phyloP scores from a whole-genome alignment of 2,888 invertebrate species.

The Parnassius orleans region DNA sequence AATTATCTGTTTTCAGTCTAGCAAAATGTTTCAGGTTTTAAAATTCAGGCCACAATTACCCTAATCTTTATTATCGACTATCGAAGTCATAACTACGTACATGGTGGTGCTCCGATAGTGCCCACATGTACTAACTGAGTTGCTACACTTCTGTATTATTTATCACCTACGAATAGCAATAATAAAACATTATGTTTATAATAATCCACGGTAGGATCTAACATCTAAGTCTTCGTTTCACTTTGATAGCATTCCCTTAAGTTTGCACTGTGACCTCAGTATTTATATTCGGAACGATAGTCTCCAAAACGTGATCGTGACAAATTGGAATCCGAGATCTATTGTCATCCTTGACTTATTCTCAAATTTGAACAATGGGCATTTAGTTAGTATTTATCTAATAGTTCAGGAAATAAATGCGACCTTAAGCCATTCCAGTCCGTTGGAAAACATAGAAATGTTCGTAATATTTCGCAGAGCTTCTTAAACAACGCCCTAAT shows the following conservation, averaged over 20 bases:
- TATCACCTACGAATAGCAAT: conserved; percentile 20
- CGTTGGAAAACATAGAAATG: conserved; percentile 17
- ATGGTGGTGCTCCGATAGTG: conserved; percentile 56
- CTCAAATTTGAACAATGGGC: conserved; percentile 59
- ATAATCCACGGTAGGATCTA: conserved; percentile 17
- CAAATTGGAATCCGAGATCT: conserved; percentile 64
- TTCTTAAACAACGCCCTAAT: not conserved
- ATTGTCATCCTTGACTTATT: conserved; percentile 68
- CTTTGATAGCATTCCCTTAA: conserved; percentile 53
- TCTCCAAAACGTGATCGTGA: conserved; percentile 65
- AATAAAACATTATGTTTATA: conserved; percentile 12
- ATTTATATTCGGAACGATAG: conserved; percentile 42
- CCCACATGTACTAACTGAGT: conserved; percentile 56
- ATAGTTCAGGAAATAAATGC: conserved; percentile 45
- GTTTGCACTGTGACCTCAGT: conserved; percentile 52
- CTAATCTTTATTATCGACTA: conserved; percentile 35
- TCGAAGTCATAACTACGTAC: conserved; percentile 37
- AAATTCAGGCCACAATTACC: conserved; percentile 40
- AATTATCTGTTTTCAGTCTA: no score
- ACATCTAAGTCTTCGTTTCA: conserved; percentile 25
- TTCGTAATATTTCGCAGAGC: conserved; percentile 2
- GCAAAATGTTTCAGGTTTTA: conserved; percentile 16
- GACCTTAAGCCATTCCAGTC: conserved; percentile 34
- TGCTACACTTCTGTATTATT: conserved; percentile 33
- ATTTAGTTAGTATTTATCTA: conserved; percentile 50